These are phyloP conservation scores for Piscicola geometra DNA, from an alignment of 2,888 invertebrate species.

Conservation along the genomic window DNA sequence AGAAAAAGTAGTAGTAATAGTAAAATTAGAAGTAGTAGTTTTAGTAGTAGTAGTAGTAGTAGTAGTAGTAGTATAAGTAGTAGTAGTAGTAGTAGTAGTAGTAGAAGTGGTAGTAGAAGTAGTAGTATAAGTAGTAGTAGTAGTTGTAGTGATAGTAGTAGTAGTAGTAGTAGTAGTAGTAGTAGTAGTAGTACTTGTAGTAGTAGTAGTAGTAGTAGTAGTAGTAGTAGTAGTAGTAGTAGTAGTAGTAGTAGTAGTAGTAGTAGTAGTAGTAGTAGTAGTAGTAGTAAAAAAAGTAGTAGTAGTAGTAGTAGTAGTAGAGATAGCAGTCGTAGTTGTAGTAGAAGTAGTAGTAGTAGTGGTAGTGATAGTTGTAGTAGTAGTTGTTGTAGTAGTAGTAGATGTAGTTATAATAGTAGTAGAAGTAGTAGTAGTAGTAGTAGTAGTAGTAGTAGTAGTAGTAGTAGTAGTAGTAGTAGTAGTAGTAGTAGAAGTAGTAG, in stretches of 20 bases:
- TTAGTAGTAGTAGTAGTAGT: too few species aligned
- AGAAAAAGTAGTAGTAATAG: too few species aligned
- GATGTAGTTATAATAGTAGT: slow-evolving; percentile 15
- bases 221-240: not conserved
- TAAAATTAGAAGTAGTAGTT: too few species aligned
- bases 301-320: too few species aligned
- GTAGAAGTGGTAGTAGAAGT: too few species aligned
- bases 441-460: slow-evolving; percentile 25
- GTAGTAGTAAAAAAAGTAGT: slow-evolving; percentile 31
- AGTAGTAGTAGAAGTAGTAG: slow-evolving; percentile 32
- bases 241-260: not conserved
- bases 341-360: slow-evolving; percentile 23
- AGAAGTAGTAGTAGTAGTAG: slow-evolving; percentile 26
- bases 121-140: too few species aligned
- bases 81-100: too few species aligned
- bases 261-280: slow-evolving; percentile 8
- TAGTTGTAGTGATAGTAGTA: too few species aligned
- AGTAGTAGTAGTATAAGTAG: too few species aligned
- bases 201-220: slow-evolving; percentile 12
- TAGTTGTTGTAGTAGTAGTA: slow-evolving; percentile 33
- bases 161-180: too few species aligned
- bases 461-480: slow-evolving; percentile 23
- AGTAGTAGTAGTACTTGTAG: too few species aligned
- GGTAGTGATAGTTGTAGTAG: slow-evolving; percentile 31
- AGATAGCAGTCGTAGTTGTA: slow-evolving; percentile 16